phyloP scores from a whole-genome alignment of 2,888 invertebrate species.

The Himalopsyche japonica region DNA sequence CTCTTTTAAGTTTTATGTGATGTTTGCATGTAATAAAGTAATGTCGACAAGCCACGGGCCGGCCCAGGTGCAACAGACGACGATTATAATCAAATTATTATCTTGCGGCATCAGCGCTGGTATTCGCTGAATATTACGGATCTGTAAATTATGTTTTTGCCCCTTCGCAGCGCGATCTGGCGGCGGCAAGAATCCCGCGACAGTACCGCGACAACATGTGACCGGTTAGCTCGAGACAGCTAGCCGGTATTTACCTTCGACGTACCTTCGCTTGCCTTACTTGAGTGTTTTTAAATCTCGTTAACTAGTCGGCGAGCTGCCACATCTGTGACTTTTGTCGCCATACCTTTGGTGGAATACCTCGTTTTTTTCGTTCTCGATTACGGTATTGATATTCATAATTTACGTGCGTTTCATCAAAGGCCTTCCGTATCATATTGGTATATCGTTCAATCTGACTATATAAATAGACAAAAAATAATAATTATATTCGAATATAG shows the following conservation, averaged over 20 bases:
- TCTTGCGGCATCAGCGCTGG: neutral
- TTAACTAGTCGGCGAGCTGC: neutral
- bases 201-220: neutral
- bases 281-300: neutral
- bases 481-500: no score
- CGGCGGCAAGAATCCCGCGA: neutral
- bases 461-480: no score
- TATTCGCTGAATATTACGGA: neutral
- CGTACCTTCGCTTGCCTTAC: neutral
- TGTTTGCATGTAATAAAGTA: neutral
- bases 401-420: neutral
- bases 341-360: neutral
- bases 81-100: neutral
- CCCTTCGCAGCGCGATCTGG: neutral
- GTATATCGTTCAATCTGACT: no score
- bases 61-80: neutral
- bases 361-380: no score
- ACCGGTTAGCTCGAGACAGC: neutral
- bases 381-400: neutral
- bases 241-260: neutral
- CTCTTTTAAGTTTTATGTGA: neutral
- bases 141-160: neutral
- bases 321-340: neutral
- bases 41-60: neutral
- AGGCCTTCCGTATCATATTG: neutral